Base-by-base conservation (phyloP, 2,888 invertebrate species). In the Pheosia gnoma region DNA sequence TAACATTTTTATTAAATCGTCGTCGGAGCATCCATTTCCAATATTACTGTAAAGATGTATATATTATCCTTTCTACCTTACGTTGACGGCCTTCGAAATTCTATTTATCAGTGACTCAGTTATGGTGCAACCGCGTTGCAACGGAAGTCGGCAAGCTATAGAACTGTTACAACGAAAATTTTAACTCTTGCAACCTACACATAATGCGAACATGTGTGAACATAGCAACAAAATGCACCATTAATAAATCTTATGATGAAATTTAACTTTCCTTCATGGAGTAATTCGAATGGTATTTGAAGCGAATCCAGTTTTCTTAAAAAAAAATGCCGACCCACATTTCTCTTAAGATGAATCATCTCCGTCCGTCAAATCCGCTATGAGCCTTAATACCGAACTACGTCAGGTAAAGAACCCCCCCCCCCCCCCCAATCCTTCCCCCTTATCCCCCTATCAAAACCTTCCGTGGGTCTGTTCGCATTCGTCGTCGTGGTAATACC, bases 21-120 rank as follows among this genome's bases (percentile, higher is more conserved):
- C 5, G 25, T 47, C 51, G 4, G 5, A 4, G 3, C 25, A 11
- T 51, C 8, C 10, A 13, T 4, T 49, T 51, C 6, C n/a, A 51
- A 51, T 51, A 51, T 41, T 5, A 43, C 43, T 25, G 25, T 25
- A 2, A 25, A 25, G 25, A 25, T 25, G 25, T 25, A 25, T 25
- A 25, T 25, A 2, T 25, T 5, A 51, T 51, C 51, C 51, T 51
- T 51, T 25, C 51, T 11, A 47, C 11, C 9, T 47, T 47, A 47
- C n/a, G 11, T 11, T 47, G n/a, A n/a, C 47, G 47, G 47, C 47
- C 11, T 47, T 47, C 47, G 47, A 11, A 47, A 47, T 47, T 4
- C 47, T 47, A 47, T 47, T 60, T 59, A 66, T 63, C 61, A 62
- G 60, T 74, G 70, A 76, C 66, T 78, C 80, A 79, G 60, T 66